Percentiles rank a stretch among this genome's conserved stretches.
These are phyloP conservation scores for Chymomyza fuscimana DNA, from an alignment of 2,888 invertebrate species.

Conservation along the genomic window DNA sequence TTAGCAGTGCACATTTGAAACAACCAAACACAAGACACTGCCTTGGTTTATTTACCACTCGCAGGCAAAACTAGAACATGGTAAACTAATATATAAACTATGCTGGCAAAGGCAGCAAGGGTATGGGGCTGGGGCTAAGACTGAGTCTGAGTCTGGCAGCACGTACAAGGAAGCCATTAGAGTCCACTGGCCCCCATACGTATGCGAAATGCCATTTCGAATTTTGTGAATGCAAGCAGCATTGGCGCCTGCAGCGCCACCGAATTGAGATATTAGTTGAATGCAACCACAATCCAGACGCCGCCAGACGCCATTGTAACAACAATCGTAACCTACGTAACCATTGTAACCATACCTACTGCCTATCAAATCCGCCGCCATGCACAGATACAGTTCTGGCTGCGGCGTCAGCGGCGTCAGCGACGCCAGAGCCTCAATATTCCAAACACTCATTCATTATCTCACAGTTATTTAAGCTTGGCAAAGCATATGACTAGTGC, in stretches of 20 bases:
- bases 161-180: neutral
- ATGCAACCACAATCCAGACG: conserved; percentile 7
- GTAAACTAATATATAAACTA: no score
- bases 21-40: neutral
- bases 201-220: neutral
- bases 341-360: neutral
- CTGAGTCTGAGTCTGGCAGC: neutral
- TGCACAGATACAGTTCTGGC: conserved; percentile 8
- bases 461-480: conserved; percentile 43
- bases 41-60: neutral
- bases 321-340: neutral
- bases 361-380: neutral
- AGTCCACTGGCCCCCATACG: neutral
- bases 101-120: neutral
- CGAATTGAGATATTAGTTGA: conserved; percentile 68
- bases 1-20: neutral
- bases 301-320: conserved; percentile 6
- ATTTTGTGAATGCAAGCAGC: neutral
- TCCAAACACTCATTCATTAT: conserved; percentile 72
- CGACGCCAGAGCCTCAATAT: conserved; percentile 51
- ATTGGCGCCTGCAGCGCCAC: neutral
- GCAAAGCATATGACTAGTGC: conserved; percentile 7
- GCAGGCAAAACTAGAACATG: neutral
- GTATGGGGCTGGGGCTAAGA: neutral
- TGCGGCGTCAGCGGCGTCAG: conserved; percentile 12